Percentiles rank a stretch among this genome's conserved stretches.
Evolutionary conservation across 2,888 invertebrate genomes (phyloP).

Genomic region (Blera fallax): DNA sequence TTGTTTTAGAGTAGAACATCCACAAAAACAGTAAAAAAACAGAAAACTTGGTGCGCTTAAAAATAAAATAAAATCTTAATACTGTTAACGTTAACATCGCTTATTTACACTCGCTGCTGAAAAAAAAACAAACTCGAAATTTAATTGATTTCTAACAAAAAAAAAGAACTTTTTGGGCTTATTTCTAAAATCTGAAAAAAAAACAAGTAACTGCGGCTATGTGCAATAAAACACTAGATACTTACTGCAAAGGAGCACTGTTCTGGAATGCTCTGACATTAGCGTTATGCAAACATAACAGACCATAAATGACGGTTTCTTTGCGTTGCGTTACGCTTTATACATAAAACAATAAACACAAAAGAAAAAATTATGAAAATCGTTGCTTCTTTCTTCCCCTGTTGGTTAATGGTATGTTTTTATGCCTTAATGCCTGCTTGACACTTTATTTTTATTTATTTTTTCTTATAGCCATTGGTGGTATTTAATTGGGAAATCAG

Average conservation of each 20-base stretch:
- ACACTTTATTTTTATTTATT: conserved; percentile 4
- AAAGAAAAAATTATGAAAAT: conserved; percentile 4
- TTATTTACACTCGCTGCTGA: conserved; percentile 50
- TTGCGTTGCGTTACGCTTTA: conserved; percentile 43
- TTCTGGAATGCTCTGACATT: conserved; percentile 11
- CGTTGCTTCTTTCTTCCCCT: conserved; percentile 51
- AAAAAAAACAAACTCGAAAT: conserved; percentile 11
- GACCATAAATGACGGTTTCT: conserved; percentile 48
- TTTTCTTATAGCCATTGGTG: conserved; percentile 27
- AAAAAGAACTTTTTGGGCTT: conserved; percentile 47
- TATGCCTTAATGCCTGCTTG: conserved; percentile 36
- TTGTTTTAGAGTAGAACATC: conserved; percentile 40
- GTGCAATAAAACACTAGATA: conserved; percentile 25
- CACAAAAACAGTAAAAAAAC: conserved; percentile 21
- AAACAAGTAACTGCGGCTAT: conserved; percentile 55
- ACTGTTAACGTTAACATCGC: conserved; percentile 51
- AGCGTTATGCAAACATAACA: conserved; percentile 28
- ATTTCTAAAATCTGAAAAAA: conserved; percentile 41
- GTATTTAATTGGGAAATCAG: conserved; percentile 18
- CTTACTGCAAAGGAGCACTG: conserved; percentile 8
- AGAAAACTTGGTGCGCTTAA: conserved; percentile 60
- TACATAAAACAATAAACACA: conserved; percentile 30
- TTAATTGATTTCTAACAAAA: conserved; percentile 52
- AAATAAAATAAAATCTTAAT: conserved; percentile 4
- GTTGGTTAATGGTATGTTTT: background rate